Evolutionary conservation across 1,140 invertebrate species (phyloP), one percentile per base, ranked within the genome.

Genomic region (Caenorhabditis remanei): DNA sequence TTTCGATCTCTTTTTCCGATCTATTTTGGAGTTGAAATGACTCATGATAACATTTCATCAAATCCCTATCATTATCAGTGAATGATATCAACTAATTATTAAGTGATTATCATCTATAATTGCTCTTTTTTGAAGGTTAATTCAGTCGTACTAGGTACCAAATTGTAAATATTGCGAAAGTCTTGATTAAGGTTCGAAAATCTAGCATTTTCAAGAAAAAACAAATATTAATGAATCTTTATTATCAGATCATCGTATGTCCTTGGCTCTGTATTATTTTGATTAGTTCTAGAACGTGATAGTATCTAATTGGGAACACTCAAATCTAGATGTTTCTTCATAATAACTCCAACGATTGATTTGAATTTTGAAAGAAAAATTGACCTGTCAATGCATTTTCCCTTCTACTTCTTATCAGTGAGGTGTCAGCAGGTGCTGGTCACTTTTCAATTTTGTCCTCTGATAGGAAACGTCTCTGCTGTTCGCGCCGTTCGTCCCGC

Each of bases 391-490:
- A n/a, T 58, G n/a, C 13, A 32, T 32, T 32, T 58, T n/a, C 6
- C 14, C 19, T 14, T 14, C 19, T 71, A 9, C 5, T 40, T 46
- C 65, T 46, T 71, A 71, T 71, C 65, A 71, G 41, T 71, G 65
- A 43, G 9, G 71, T 79, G 71, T 79, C 71, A 79, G 43, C 71
- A 79, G 71, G 71, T 79, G 71, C 71, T 79, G 46, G 71, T 50
- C 71, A 79, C 46, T 79, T 53, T 79, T 79, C 21, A 79, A 79
- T 53, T 65, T n/a, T 58, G 11, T 63, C 24, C 19, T 32, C 24
- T 63, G 61, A 63, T 63, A 32, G 24, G 8, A 32, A 21, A 21
- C 61, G n/a, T 24, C n/a, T 63, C 21, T 32, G 11, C 21, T 63
- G 61, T 63, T 79, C 43, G 43, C 71, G 5, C 71, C 71, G 71